Percentiles rank a stretch among this genome's conserved stretches.
Evolutionary conservation across 2,113 vertebrate species (phyloP).

Genomic region (Megaleporinus macrocephalus): DNA sequence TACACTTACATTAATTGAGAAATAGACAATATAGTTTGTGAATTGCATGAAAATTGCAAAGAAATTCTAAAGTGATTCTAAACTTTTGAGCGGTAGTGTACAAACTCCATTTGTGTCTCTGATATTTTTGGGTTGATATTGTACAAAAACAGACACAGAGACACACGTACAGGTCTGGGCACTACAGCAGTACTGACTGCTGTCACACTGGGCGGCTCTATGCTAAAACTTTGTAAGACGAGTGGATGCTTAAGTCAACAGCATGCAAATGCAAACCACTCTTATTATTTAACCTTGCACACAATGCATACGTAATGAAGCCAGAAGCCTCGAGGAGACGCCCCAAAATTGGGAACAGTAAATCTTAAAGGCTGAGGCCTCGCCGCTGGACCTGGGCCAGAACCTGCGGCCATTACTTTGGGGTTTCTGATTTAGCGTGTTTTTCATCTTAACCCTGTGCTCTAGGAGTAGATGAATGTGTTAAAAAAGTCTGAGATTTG

Average conservation of each 20-base stretch:
- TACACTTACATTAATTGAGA: too few species aligned
- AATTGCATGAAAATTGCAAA: too few species aligned
- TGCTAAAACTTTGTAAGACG: slow-evolving; percentile 2
- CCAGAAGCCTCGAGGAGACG: not conserved
- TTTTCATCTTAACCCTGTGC: too few species aligned
- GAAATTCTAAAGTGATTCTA: too few species aligned
- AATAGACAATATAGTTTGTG: too few species aligned
- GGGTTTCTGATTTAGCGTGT: too few species aligned
- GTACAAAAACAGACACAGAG: not conserved
- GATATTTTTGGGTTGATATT: not conserved
- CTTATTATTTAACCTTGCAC: slow-evolving; percentile 4
- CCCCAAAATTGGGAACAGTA: not conserved
- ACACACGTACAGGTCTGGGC: not conserved
- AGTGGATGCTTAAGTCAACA: slow-evolving; percentile 10
- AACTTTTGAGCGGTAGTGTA: too few species aligned
- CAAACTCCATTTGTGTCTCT: too few species aligned
- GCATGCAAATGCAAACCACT: slow-evolving; percentile 6
- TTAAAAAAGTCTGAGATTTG: too few species aligned
- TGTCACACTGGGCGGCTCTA: not conserved
- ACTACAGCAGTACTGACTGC: not conserved
- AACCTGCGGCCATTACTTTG: too few species aligned
- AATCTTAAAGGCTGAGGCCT: not conserved
- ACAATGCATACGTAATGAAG: not conserved
- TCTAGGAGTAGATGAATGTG: too few species aligned
- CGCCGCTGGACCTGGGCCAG: not conserved